Evolutionary conservation across 2,113 vertebrate genomes (phyloP).

Genomic region (Blennius ocellaris): DNA sequence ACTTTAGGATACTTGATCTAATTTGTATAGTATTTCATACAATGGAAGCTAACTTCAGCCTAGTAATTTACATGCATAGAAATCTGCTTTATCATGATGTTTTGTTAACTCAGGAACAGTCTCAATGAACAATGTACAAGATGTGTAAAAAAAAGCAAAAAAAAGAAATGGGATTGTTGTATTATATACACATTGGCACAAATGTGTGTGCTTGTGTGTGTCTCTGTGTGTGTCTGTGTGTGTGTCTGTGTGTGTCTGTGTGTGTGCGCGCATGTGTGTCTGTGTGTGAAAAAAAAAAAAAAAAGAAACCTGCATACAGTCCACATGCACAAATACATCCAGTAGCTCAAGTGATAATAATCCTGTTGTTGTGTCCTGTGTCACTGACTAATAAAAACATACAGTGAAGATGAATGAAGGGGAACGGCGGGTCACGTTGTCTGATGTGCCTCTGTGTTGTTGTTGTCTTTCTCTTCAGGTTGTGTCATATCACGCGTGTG

Average conservation of each 20-base stretch:
- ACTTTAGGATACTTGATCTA: slow-evolving; percentile 18
- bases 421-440: slow-evolving; percentile 74
- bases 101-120: slow-evolving; percentile 30
- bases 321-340: slow-evolving; percentile 37
- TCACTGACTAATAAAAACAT: slow-evolving; percentile 63
- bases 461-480: slow-evolving; percentile 87
- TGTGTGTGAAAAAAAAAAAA: slow-evolving; percentile 9
- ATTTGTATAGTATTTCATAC: slow-evolving; percentile 42
- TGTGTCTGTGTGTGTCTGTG: slow-evolving; percentile 40
- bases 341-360: slow-evolving; percentile 56
- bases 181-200: slow-evolving; percentile 23
- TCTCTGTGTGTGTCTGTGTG: slow-evolving; percentile 49
- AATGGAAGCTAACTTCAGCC: slow-evolving; percentile 50
- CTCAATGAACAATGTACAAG: slow-evolving; percentile 33
- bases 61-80: slow-evolving; percentile 14
- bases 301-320: not conserved
- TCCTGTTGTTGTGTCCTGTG: slow-evolving; percentile 64
- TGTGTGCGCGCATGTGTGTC: slow-evolving; percentile 56
- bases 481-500: slow-evolving; percentile 89
- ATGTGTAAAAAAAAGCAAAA: slow-evolving; percentile 22
- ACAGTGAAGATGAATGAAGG: slow-evolving; percentile 64
- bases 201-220: slow-evolving; percentile 39
- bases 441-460: slow-evolving; percentile 85
- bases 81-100: not conserved
- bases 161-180: slow-evolving; percentile 45